Evolutionary conservation across 2,888 invertebrate species (phyloP).

Genomic region (Dioctria rufipes): DNA sequence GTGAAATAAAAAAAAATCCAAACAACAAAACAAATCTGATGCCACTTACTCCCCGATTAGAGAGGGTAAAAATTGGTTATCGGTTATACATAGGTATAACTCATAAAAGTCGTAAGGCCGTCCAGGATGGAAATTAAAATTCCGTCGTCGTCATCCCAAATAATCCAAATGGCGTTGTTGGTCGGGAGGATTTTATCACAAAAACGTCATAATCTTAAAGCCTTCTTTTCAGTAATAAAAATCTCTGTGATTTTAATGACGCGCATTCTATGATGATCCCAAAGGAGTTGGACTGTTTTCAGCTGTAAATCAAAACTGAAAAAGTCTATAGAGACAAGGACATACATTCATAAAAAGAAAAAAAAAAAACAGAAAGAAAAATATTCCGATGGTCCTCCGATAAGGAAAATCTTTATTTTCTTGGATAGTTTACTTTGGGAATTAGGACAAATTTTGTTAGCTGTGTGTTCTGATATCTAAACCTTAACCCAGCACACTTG

Average conservation of each 20-base stretch:
- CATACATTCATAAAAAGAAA: slow-evolving; percentile 14
- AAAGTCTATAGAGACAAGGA: slow-evolving; percentile 25
- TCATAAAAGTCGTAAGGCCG: too few relatives aligned
- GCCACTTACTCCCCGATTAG: too few relatives aligned
- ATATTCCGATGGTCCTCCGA: slow-evolving; percentile 19
- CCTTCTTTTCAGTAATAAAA: slow-evolving; percentile 12
- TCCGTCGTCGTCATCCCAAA: slow-evolving; percentile 26
- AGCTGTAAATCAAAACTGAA: slow-evolving; percentile 45
- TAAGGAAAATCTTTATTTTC: slow-evolving; percentile 5
- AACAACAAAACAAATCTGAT: too few relatives aligned
- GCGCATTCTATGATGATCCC: background rate
- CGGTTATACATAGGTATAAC: too few relatives aligned
- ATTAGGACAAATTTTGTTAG: slow-evolving; percentile 41
- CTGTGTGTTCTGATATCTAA: background rate
- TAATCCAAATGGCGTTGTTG: slow-evolving; percentile 20
- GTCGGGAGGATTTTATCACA: slow-evolving; percentile 32
- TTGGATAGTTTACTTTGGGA: too few relatives aligned
- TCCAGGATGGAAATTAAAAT: slow-evolving; percentile 10
- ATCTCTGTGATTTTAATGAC: slow-evolving; percentile 34
- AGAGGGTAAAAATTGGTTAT: too few relatives aligned
- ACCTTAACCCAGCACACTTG: background rate
- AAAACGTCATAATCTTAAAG: slow-evolving; percentile 40
- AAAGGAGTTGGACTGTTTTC: background rate
- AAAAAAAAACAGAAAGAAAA: background rate
- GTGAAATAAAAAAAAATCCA: too few relatives aligned